Percentiles rank a stretch among this genome's conserved stretches.
Conservation (phyloP, 2,888 invertebrate genomes). For the Drosophila melanosoma region DNA sequence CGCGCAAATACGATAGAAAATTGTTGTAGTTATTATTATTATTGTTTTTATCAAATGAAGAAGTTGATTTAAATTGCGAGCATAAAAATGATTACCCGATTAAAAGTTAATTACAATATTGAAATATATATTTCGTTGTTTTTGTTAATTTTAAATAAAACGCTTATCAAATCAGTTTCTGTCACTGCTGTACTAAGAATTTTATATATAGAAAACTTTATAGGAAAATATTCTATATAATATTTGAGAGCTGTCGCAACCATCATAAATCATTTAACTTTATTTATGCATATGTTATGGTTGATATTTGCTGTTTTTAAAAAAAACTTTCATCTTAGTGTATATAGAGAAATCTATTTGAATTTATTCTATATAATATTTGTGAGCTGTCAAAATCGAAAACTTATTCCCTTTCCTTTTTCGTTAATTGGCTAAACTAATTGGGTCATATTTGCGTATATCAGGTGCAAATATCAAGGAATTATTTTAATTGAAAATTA, state of each 20-base stretch:
- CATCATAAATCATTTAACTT: not conserved
- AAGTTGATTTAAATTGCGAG: conserved; percentile 13
- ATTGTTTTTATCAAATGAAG: conserved; percentile 9
- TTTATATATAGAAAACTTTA: too few relatives aligned
- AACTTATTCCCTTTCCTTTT: not conserved
- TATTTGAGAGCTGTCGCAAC: not conserved
- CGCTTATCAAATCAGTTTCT: not conserved
- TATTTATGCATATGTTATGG: not conserved
- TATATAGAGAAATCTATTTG: not conserved
- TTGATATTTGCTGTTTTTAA: not conserved
- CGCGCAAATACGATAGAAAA: not conserved
- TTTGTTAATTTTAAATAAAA: not conserved
- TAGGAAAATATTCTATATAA: not conserved
- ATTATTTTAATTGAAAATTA: conserved; percentile 5
- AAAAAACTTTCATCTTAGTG: not conserved
- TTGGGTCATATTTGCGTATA: not conserved
- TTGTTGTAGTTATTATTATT: conserved; percentile 7
- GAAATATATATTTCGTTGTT: not conserved
- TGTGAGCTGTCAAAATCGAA: not conserved
- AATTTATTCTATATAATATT: not conserved
- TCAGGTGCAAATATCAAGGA: not conserved
- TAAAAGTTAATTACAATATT: not conserved
- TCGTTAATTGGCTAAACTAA: not conserved
- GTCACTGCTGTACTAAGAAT: not conserved
- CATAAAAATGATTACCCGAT: not conserved